Evolutionary conservation across 2,113 vertebrate species (phyloP).

Genomic region (Lagopus muta): DNA sequence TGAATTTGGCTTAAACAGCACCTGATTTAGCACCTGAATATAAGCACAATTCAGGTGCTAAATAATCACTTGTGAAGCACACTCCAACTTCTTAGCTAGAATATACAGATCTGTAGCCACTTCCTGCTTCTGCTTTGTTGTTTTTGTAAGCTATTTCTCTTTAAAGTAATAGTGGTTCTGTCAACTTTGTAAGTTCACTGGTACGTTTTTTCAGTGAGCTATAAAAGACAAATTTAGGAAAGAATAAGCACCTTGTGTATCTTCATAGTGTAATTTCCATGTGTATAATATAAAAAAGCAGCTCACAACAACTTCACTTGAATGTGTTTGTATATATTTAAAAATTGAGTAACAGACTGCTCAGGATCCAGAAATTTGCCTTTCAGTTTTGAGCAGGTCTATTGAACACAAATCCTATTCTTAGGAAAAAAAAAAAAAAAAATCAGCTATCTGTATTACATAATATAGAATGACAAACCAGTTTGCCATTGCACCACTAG

Average conservation of each 20-base stretch:
- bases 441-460: not conserved
- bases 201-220: not conserved
- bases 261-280: not conserved
- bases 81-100: not conserved
- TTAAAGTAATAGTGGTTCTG: not conserved
- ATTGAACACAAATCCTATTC: not conserved
- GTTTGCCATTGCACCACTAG: not conserved
- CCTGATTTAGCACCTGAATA: not conserved
- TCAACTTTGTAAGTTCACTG: not conserved
- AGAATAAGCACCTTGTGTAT: not conserved
- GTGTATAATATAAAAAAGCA: not conserved
- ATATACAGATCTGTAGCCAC: not conserved
- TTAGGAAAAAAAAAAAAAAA: not conserved
- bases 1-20: not conserved
- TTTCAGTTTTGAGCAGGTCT: not conserved
- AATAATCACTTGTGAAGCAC: not conserved
- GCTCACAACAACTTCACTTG: not conserved
- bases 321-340: not conserved
- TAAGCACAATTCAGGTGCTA: not conserved
- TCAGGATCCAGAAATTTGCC: not conserved
- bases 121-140: accelerated
- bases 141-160: not conserved
- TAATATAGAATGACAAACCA: not conserved
- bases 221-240: not conserved
- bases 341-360: not conserved